phyloP scores from a whole-genome alignment of 92 coral and sea anemone species.

The Micromussa lordhowensis region DNA sequence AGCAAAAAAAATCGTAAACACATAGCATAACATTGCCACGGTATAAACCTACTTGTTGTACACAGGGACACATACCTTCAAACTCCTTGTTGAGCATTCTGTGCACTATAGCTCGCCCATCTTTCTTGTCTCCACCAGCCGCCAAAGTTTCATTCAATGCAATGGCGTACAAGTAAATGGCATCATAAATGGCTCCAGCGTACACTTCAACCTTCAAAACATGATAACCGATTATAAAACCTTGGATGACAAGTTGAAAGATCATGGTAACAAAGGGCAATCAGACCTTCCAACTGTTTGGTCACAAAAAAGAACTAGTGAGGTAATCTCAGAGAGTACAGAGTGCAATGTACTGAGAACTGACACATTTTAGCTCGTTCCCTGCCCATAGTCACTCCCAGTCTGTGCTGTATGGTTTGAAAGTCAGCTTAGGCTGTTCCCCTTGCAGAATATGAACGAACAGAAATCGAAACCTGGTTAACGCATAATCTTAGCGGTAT shows the following conservation, averaged over 20 bases:
- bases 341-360: too few species aligned
- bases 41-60: too few species aligned
- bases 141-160: constrained; percentile 82
- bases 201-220: constrained; percentile 73
- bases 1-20: not conserved
- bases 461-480: too few species aligned
- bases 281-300: not conserved
- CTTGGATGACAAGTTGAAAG: not conserved
- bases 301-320: too few species aligned
- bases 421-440: too few species aligned
- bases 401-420: too few species aligned
- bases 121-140: constrained; percentile 72
- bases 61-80: constrained; percentile 50
- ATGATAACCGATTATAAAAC: not conserved
- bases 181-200: constrained; percentile 89
- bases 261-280: not conserved
- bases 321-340: too few species aligned
- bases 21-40: not conserved
- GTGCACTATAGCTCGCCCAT: constrained; percentile 76
- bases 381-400: too few species aligned
- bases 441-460: too few species aligned
- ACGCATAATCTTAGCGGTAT: too few species aligned
- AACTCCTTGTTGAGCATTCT: constrained; percentile 83
- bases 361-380: too few species aligned
- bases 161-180: constrained; percentile 77